Base-by-base conservation (phyloP, 2,113 vertebrate genomes). In the Baryphthengus martii region DNA sequence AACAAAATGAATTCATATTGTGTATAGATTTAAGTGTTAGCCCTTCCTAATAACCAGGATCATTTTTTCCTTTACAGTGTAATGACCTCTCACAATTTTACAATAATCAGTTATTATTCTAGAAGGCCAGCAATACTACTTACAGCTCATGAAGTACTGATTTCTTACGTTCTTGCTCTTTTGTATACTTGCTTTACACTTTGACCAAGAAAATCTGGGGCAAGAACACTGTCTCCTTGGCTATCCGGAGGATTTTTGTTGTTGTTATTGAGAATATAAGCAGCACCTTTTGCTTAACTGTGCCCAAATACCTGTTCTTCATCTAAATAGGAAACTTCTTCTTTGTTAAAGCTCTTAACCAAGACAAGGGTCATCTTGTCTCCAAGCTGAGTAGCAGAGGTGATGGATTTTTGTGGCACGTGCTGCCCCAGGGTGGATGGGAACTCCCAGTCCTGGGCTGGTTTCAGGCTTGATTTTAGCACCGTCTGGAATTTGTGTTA, bases 1-100 rank as follows among this genome's bases (percentile, higher is more conserved):
- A 92, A 90, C 77, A 90, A 95, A 95, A 88, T 94, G 49, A 95
- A 92, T 95, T 95, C 77, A 52, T 93, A 78, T 18, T 95, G 95
- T 49, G 26, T 77, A 74, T 73, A 84, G 93, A 79, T 90, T 77
- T 84, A 89, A 76, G 56, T 49, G 79, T 77, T 93, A 93, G 89
- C 29, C 67, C 55, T 87, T 71, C 84, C 37, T 92, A 61, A 67
- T 74, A 81, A 23, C 28, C 66, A 67, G 83, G 63, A 73, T 85
- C n/a, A 61, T 68, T 95, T 50, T 84, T 89, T 85, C 67, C 88
- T 88, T 62, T 65, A 37, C 42, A 37, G 65, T 10, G n/a, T 85
- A 82, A 92, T 92, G 71, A 61, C 31, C 91, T 82, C 66, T 56
- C 52, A 62, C 53, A 79, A 47, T 47, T 93, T 74, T 49, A 78